Conservation (phyloP, 2,113 vertebrate genomes). For the Plecturocebus donacophilus region DNA sequence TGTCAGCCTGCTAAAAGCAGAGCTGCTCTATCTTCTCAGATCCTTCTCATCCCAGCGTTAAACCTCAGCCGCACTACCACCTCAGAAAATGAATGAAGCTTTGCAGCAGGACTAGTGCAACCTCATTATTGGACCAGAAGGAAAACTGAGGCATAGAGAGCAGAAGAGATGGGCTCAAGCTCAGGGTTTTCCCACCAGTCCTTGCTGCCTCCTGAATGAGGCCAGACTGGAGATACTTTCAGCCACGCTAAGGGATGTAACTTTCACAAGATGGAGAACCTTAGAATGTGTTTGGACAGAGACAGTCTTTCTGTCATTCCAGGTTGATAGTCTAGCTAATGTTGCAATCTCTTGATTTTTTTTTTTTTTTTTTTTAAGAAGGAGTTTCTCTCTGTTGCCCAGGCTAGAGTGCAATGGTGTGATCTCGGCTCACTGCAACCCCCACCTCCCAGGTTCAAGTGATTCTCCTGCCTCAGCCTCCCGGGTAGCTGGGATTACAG, state of each 20-base stretch:
- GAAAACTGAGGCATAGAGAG: neutral
- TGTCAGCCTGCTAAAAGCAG: neutral
- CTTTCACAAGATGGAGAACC: neutral
- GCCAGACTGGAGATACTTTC: neutral
- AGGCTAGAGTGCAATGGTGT: too few relatives aligned
- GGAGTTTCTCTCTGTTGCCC: too few relatives aligned
- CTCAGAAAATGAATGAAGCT: neutral
- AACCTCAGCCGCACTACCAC: neutral
- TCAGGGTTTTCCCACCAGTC: neutral
- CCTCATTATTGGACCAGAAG: neutral
- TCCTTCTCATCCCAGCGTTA: neutral
- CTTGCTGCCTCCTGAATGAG: neutral
- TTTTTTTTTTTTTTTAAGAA: too few relatives aligned
- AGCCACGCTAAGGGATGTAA: neutral
- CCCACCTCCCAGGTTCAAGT: too few relatives aligned
- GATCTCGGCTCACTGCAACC: too few relatives aligned
- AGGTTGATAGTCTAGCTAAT: neutral
- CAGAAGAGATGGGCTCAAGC: neutral
- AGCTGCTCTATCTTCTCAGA: neutral
- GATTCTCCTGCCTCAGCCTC: too few relatives aligned
- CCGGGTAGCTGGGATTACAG: too few relatives aligned
- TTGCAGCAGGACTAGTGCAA: neutral
- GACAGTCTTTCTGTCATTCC: neutral
- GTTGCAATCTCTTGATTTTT: neutral
- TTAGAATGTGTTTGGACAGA: neutral